These are phyloP conservation scores for Pachypsylla venusta DNA, from an alignment of 1,140 invertebrate genomes.

Conservation along the genomic window DNA sequence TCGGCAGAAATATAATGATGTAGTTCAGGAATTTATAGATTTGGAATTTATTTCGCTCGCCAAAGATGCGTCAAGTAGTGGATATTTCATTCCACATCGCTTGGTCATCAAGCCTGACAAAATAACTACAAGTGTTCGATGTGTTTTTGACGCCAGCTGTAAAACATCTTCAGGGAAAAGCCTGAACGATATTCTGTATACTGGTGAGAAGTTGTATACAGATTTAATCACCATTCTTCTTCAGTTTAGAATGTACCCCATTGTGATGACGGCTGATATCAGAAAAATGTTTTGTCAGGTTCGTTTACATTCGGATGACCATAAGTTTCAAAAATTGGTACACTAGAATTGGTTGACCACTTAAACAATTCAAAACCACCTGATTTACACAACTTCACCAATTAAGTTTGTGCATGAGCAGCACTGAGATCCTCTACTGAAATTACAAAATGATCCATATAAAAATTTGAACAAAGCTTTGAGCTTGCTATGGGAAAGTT, in stretches of 20 bases:
- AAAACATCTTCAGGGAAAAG: slow-evolving; percentile 21
- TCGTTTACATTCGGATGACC: not conserved
- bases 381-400: no score
- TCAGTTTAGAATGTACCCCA: slow-evolving; percentile 17
- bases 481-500: no score
- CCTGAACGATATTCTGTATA: slow-evolving; percentile 22
- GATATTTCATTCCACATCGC: slow-evolving; percentile 16
- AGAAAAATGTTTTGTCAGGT: not conserved
- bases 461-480: no score
- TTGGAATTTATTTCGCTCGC: no score
- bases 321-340: not conserved
- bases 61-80: no score
- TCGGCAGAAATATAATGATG: no score
- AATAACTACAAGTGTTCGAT: slow-evolving; percentile 26
- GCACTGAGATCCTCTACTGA: no score
- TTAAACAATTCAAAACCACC: no score
- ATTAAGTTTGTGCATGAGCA: no score
- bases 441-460: no score
- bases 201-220: slow-evolving; percentile 24
- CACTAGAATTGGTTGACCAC: no score
- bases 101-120: slow-evolving; percentile 12
- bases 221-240: slow-evolving; percentile 24
- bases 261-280: slow-evolving; percentile 16
- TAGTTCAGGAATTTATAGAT: no score
- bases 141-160: slow-evolving; percentile 29